phyloP scores from a whole-genome alignment of 2,888 invertebrate genomes.

The Julus scandinavius region DNA sequence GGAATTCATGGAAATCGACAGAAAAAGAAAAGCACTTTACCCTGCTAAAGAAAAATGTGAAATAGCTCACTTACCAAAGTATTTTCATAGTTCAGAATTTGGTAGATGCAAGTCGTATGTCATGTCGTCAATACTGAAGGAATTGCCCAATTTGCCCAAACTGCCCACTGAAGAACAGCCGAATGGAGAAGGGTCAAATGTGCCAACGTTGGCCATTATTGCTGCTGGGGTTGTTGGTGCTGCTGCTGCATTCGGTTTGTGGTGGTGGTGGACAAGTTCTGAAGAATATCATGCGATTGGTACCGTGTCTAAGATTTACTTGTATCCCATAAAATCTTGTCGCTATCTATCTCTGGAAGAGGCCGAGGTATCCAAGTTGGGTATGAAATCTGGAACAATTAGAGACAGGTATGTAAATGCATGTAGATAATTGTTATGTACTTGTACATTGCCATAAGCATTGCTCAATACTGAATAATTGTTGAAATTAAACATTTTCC shows the following conservation, averaged over 20 bases:
- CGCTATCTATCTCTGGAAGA: not conserved
- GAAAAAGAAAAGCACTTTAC: too few relatives aligned
- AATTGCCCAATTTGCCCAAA: not conserved
- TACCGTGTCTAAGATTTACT: not conserved
- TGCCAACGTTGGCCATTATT: not conserved
- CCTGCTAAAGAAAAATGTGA: not conserved
- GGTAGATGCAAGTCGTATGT: not conserved
- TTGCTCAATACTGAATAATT: not conserved
- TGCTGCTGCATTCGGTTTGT: not conserved
- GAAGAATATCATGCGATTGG: not conserved
- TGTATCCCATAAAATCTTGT: conserved; percentile 53
- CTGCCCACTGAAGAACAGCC: not conserved
- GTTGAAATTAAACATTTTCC: not conserved
- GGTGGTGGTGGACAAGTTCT: not conserved
- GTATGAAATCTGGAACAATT: conserved; percentile 1
- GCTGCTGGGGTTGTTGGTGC: not conserved
- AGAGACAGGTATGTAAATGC: conserved; percentile 48
- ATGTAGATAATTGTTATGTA: too few relatives aligned
- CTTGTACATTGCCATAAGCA: too few relatives aligned
- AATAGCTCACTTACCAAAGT: not conserved
- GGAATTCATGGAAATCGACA: too few relatives aligned
- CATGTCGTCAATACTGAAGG: not conserved
- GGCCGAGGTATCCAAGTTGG: conserved; percentile 31
- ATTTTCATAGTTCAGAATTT: not conserved
- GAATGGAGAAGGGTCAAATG: not conserved